These are phyloP conservation scores for Crotalus helleri DNA, from an alignment of 2,113 vertebrate genomes.

Conservation along the genomic window DNA sequence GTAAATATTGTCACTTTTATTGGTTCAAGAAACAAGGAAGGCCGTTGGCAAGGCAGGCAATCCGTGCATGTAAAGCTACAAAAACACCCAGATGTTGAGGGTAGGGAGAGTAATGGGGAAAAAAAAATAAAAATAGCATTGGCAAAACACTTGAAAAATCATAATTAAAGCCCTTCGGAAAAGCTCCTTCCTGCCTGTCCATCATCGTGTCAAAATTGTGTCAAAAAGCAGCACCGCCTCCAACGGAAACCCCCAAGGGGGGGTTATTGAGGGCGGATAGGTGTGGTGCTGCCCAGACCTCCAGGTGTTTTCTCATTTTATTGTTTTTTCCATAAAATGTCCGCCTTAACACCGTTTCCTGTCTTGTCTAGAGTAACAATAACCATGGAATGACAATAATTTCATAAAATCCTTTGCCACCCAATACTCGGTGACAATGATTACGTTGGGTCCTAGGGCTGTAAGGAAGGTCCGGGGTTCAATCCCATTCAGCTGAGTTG, in stretches of 20 bases:
- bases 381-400: background rate
- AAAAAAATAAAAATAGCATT: background rate
- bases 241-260: background rate
- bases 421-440: background rate
- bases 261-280: background rate
- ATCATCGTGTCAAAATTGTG: background rate
- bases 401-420: background rate
- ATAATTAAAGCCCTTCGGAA: background rate
- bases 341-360: background rate
- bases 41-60: background rate
- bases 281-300: background rate
- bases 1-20: background rate
- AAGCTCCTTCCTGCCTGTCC: background rate
- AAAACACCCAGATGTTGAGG: background rate
- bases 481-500: background rate
- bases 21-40: background rate
- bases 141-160: background rate
- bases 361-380: background rate
- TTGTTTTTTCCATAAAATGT: background rate
- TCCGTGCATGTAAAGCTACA: background rate
- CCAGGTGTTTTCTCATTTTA: background rate
- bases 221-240: background rate
- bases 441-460: background rate
- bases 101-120: background rate
- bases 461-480: background rate